Conservation (phyloP, 2,113 vertebrate genomes). For the Pipa parva region DNA sequence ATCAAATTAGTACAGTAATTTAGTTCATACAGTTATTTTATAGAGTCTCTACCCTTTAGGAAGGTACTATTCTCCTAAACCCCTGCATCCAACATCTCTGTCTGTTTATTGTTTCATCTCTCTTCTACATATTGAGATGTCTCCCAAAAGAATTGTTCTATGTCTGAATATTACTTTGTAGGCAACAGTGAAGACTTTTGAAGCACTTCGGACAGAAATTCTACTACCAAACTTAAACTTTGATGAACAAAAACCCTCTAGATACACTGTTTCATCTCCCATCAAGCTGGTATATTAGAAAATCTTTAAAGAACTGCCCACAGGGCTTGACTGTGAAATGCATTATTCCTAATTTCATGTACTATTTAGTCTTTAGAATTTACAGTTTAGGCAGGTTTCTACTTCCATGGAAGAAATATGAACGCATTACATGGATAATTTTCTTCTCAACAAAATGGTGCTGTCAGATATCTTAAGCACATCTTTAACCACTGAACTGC, state of each 20-base stretch:
- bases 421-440: constrained; percentile 29
- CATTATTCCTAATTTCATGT: constrained; percentile 35
- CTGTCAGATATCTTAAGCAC: constrained; percentile 6
- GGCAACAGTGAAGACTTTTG: constrained; percentile 15
- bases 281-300: constrained; percentile 41
- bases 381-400: constrained; percentile 20
- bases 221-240: constrained; percentile 27
- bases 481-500: constrained; percentile 4
- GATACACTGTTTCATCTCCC: constrained; percentile 22
- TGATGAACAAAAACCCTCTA: constrained; percentile 30
- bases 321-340: constrained; percentile 25
- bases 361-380: constrained; percentile 32
- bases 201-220: constrained; percentile 27
- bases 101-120: neutral
- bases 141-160: constrained; percentile 20
- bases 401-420: constrained; percentile 27
- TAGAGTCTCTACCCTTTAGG: neutral
- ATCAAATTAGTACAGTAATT: neutral
- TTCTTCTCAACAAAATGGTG: constrained; percentile 17
- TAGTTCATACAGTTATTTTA: neutral
- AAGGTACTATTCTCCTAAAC: constrained; percentile 10
- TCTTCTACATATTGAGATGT: constrained; percentile 18
- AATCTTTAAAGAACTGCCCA: constrained; percentile 24
- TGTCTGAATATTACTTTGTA: constrained; percentile 23
- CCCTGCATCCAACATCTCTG: neutral